These are phyloP conservation scores for Bagarius yarrelli DNA, from an alignment of 2,113 vertebrate species.

Conservation along the genomic window DNA sequence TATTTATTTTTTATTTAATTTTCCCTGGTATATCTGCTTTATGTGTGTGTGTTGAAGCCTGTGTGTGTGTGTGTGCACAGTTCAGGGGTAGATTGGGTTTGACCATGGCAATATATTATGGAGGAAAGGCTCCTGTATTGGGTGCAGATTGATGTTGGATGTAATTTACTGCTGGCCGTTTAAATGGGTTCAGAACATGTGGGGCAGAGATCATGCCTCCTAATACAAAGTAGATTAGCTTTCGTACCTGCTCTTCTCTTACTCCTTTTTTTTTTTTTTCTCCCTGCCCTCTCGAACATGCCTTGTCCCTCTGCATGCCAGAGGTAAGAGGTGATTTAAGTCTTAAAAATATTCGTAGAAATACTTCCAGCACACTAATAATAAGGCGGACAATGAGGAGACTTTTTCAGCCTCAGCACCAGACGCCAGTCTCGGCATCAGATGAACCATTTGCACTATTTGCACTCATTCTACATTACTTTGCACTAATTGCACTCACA, in stretches of 20 bases:
- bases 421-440: no score
- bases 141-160: conserved; percentile 52
- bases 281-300: not conserved
- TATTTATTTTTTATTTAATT: conserved; percentile 42
- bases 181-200: conserved; percentile 44
- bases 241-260: not conserved
- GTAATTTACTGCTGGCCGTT: conserved; percentile 50
- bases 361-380: no score
- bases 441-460: no score
- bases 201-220: conserved; percentile 53
- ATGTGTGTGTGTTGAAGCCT: conserved; percentile 31
- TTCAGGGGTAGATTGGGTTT: conserved; percentile 56
- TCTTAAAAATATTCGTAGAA: no score
- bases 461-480: no score
- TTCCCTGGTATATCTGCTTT: conserved; percentile 38
- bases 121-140: conserved; percentile 52
- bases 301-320: not conserved
- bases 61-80: not conserved
- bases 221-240: conserved; percentile 47
- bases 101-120: conserved; percentile 52
- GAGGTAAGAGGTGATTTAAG: not conserved
- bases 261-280: not conserved
- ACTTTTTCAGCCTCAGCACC: no score
- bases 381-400: no score
- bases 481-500: no score